These are phyloP conservation scores for Ptilodon capucinus DNA, from an alignment of 2,888 invertebrate genomes.

Conservation along the genomic window DNA sequence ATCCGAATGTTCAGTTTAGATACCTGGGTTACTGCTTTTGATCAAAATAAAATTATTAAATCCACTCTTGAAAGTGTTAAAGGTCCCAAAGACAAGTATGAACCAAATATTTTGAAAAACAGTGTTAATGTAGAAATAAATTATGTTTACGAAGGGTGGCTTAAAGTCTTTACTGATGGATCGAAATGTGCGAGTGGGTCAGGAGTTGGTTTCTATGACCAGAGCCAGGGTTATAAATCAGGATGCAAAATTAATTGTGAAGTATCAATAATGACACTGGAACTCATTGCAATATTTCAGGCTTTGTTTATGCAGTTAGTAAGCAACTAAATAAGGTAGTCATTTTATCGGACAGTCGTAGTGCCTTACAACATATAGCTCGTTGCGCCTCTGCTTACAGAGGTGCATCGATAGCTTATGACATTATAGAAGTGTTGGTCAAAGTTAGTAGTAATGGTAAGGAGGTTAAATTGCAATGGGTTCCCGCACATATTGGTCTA, in stretches of 20 bases:
- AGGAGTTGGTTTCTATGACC: slow-evolving; percentile 1
- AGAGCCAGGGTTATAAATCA: not conserved
- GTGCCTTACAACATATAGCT: slow-evolving; percentile 1
- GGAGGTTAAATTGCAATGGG: slow-evolving; percentile 3
- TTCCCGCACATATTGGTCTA: slow-evolving; percentile 3
- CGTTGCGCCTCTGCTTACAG: slow-evolving; percentile 6
- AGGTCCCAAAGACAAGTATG: not conserved
- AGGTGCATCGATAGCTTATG: slow-evolving; percentile 5
- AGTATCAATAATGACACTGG: slow-evolving; percentile 4
- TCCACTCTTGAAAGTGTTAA: not conserved
- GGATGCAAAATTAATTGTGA: slow-evolving; percentile 1
- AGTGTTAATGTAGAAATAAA: not conserved
- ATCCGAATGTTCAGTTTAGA: not conserved
- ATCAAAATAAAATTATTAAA: not conserved
- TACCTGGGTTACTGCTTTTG: not conserved
- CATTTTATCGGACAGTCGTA: slow-evolving; percentile 1
- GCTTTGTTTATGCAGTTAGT: not conserved
- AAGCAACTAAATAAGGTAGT: slow-evolving; percentile 2
- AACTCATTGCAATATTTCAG: slow-evolving; percentile 5
- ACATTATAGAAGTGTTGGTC: not conserved
- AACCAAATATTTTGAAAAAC: not conserved
- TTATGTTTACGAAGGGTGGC: not conserved
- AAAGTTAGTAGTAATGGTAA: not conserved
- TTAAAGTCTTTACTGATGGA: slow-evolving; percentile 2
- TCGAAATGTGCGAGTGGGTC: not conserved